Conservation (phyloP, 2,113 vertebrate genomes). For the Chionomys nivalis region DNA sequence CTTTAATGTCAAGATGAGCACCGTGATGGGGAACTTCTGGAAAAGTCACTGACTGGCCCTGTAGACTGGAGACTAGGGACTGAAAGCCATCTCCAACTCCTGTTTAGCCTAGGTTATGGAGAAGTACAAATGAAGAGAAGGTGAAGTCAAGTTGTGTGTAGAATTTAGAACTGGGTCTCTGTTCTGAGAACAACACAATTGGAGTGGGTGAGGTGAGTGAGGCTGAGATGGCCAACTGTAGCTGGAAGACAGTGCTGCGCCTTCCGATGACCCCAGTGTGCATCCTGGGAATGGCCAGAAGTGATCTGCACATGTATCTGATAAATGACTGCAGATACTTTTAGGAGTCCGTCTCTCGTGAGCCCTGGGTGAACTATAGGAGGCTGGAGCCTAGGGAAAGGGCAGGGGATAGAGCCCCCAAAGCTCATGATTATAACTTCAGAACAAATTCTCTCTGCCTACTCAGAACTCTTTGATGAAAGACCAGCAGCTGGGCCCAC, state of each 20-base stretch:
- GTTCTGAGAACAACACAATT: neutral
- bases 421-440: neutral
- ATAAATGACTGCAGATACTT: neutral
- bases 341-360: neutral
- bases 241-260: neutral
- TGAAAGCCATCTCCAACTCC: neutral
- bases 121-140: neutral
- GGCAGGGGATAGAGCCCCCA: no score
- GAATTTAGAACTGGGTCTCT: neutral
- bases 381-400: neutral
- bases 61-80: no score
- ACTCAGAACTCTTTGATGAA: neutral
- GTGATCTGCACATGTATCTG: neutral
- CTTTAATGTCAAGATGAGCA: neutral
- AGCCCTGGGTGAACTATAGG: neutral
- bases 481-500: neutral
- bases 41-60: neutral
- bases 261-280: neutral
- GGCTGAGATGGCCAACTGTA: no score
- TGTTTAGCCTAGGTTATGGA: neutral
- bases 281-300: neutral
- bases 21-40: neutral
- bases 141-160: neutral
- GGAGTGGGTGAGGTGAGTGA: neutral
- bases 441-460: neutral